Evolutionary conservation across 1,140 invertebrate species (phyloP), one percentile per base, ranked within the genome.

Genomic region (Chionoecetes opilio): DNA sequence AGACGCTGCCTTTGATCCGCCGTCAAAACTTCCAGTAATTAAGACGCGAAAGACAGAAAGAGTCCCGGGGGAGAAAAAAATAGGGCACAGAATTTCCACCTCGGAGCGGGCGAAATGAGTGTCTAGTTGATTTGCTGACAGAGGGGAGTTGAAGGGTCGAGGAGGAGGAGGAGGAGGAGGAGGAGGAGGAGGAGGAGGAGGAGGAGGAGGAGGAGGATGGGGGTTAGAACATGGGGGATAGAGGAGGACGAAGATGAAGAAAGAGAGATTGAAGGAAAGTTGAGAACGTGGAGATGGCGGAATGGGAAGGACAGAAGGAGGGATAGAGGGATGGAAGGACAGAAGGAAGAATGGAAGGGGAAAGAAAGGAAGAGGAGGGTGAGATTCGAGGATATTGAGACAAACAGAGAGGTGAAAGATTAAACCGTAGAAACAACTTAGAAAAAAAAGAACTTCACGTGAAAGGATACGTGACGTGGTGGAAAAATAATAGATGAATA

Each of bases 31-130:
- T 94, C 75, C 89, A 94, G 94, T 94, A 94, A 94, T 94, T 94
- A 94, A 94, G 94, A 94, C 94, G 94, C 41, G 38, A 46, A 89
- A 94, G 89, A 86, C 82, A 94, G 94, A 94, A 94, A 94, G 94
- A 94, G 82, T 94, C 38, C 34, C 41, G 37, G 89, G 84, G 84
- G 84, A 29, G 31, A 82, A 29, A 91, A 94, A 91, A 85, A 90
- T 63, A 32, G 87, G 46, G 11, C 34, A 1, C 89, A 35, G 94
- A 92, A 94, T 94, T 94, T 94, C 94, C 89, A 84, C 93, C 89
- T 94, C 89, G 91, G 46, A 94, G 86, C 93, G 89, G 63, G 41
- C 82, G 89, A 94, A 92, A 92, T 94, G 94, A 94, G 94, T 91
- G 82, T 38, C 75, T 84, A 89, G 89, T 85, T 94, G 94, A 94